phyloP scores from a whole-genome alignment of 2,113 vertebrate species.

The Fregata magnificens region DNA sequence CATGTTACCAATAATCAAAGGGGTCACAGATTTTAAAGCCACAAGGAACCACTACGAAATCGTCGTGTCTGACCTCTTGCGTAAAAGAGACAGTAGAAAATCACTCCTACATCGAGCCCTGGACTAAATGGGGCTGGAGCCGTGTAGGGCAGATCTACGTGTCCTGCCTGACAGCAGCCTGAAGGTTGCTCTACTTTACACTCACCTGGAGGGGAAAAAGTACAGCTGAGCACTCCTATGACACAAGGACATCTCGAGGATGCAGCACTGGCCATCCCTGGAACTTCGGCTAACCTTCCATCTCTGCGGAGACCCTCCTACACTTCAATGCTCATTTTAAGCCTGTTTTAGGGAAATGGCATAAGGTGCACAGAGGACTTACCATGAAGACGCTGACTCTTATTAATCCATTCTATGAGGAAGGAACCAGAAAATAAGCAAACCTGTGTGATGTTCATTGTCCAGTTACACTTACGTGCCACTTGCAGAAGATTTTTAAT shows the following conservation, averaged over 20 bases:
- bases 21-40: background rate
- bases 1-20: background rate
- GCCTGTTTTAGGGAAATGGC: background rate
- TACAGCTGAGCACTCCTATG: background rate
- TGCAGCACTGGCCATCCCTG: background rate
- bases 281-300: background rate
- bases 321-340: background rate
- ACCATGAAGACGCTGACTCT: background rate
- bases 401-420: background rate
- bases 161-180: background rate
- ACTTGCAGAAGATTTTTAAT: background rate
- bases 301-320: background rate
- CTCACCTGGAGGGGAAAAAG: background rate
- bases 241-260: background rate
- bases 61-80: background rate
- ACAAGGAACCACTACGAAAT: accelerated
- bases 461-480: background rate
- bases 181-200: background rate
- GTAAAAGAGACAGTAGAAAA: background rate
- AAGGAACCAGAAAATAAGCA: background rate
- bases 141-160: accelerated
- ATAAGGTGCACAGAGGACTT: background rate
- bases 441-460: background rate
- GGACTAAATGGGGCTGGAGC: background rate
- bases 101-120: accelerated